These are phyloP conservation scores for Acanthosepion lycidas DNA, from an alignment of 2,888 invertebrate genomes.

Conservation along the genomic window DNA sequence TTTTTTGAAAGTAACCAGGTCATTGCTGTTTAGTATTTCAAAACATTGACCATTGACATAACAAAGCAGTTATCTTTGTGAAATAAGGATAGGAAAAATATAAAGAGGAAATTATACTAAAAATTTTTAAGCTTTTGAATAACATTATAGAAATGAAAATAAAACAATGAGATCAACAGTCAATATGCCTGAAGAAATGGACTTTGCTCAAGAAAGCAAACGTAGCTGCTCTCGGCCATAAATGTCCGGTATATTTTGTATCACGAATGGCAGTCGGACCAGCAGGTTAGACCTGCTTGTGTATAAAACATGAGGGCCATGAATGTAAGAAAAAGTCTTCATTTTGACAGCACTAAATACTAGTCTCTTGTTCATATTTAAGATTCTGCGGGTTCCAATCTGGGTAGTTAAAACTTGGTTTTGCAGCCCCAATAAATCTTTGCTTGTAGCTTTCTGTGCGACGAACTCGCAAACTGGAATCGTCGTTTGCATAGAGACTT, in stretches of 20 bases:
- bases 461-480: background rate
- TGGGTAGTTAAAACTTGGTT: background rate
- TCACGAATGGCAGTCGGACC: background rate
- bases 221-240: background rate
- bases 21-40: background rate
- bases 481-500: background rate
- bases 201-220: background rate
- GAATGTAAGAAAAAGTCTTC: background rate
- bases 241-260: background rate
- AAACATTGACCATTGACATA: background rate
- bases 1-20: background rate
- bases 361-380: background rate
- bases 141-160: background rate
- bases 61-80: background rate
- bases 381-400: background rate
- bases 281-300: background rate
- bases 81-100: background rate
- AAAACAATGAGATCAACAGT: background rate
- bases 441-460: slow-evolving; percentile 33
- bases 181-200: background rate
- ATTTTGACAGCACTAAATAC: background rate
- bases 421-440: background rate
- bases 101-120: background rate
- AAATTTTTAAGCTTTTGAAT: background rate
- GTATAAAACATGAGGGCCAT: background rate